Evolutionary conservation across 2,797 vertebrate genomes (phyloP).

Genomic region (Balearica regulorum): DNA sequence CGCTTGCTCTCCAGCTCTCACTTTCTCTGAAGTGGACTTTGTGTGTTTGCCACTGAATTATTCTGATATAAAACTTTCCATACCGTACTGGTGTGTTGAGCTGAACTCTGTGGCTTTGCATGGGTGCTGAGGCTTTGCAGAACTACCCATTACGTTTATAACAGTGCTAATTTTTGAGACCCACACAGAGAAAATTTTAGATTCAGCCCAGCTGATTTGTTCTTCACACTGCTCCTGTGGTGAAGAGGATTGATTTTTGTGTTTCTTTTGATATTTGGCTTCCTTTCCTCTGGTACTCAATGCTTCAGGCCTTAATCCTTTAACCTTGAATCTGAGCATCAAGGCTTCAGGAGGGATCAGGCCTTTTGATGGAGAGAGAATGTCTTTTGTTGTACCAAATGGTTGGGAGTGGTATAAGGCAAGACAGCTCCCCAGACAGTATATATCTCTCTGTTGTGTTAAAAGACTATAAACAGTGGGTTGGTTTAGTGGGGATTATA

Average conservation of each 20-base stretch:
- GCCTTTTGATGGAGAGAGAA: constrained; percentile 49
- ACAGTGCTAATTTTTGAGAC: constrained; percentile 65
- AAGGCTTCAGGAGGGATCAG: constrained; percentile 34
- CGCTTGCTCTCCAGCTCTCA: background rate
- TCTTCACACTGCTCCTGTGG: constrained; percentile 58
- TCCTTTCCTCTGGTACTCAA: constrained; percentile 59
- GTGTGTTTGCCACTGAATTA: background rate
- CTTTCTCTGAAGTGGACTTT: background rate
- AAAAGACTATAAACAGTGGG: constrained; percentile 27
- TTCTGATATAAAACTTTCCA: constrained; percentile 12
- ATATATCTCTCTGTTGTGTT: background rate
- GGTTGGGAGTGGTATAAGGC: constrained; percentile 2
- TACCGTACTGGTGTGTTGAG: background rate
- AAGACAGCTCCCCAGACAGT: constrained; percentile 15
- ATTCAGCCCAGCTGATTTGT: constrained; percentile 65
- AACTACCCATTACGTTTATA: constrained; percentile 41
- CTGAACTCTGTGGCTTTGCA: constrained; percentile 23
- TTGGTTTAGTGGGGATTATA: constrained; percentile 45
- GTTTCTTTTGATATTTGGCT: constrained; percentile 67
- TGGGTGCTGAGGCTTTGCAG: constrained; percentile 10
- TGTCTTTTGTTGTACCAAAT: constrained; percentile 51
- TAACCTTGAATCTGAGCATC: constrained; percentile 67
- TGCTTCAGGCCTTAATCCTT: constrained; percentile 65
- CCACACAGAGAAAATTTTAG: constrained; percentile 68
- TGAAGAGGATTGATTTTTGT: constrained; percentile 71